Evolutionary conservation across 1,140 invertebrate genomes (phyloP).

Genomic region (Microplitis mediator): DNA sequence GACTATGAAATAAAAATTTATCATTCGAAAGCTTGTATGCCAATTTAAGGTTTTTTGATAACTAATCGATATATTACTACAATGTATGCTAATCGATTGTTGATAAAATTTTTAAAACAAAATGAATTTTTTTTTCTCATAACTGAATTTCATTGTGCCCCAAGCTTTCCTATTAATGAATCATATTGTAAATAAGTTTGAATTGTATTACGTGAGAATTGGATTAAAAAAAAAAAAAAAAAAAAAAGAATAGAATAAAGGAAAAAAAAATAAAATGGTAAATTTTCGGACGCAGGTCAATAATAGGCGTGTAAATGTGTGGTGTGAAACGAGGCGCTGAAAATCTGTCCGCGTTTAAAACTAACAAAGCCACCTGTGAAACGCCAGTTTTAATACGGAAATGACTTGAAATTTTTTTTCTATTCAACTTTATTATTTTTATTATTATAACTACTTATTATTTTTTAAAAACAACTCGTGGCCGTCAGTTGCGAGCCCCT

Average conservation of each 20-base stretch:
- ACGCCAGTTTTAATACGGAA: conserved; percentile 30
- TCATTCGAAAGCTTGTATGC: no score
- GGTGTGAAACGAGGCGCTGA: background rate
- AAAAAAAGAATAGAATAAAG: no score
- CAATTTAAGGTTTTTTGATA: no score
- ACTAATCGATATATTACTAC: no score
- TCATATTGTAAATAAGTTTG: no score
- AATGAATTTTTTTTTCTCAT: no score
- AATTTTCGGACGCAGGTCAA: no score
- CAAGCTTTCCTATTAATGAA: no score
- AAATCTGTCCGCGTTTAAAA: conserved; percentile 15
- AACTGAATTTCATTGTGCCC: no score
- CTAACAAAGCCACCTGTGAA: conserved; percentile 23
- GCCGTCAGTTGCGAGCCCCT: conserved; percentile 39
- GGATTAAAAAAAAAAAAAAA: conserved; percentile 1
- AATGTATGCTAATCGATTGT: no score
- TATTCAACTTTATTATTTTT: conserved; percentile 3
- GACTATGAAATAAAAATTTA: no score
- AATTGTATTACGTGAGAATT: background rate
- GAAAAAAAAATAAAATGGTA: background rate
- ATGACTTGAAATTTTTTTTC: conserved; percentile 51
- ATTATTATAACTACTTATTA: background rate
- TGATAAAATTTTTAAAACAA: no score
- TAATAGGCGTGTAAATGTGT: background rate
- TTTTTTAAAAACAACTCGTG: background rate